Conservation (phyloP, 2,113 vertebrate genomes). For the Desmodus rotundus region DNA sequence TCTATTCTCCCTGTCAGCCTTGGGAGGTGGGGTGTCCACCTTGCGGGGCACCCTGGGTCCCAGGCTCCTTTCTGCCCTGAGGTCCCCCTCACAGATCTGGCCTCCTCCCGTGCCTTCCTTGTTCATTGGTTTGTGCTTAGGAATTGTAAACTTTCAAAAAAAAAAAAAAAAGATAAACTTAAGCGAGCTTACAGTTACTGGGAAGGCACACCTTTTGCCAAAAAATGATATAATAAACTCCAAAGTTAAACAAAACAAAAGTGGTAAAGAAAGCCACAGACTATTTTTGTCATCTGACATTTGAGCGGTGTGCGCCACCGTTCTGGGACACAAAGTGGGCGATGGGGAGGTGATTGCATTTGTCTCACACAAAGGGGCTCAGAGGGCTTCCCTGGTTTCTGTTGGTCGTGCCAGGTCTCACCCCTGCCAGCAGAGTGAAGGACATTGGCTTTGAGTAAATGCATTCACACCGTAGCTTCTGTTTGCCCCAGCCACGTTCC, state of each 20-base stretch:
- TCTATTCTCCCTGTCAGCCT: not conserved
- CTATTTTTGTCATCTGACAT: not conserved
- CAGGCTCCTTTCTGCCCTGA: not conserved
- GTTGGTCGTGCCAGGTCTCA: not conserved
- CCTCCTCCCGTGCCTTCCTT: not conserved
- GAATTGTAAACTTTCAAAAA: not conserved
- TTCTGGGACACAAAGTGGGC: not conserved
- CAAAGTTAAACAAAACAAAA: not conserved
- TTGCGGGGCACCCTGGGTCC: not conserved
- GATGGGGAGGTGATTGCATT: not conserved
- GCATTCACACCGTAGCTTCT: not conserved
- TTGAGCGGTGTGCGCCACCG: not conserved
- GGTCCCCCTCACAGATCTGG: accelerated
- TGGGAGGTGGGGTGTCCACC: no score
- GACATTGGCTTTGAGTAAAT: not conserved
- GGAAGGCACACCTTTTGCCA: not conserved
- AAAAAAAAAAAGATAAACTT: constrained; percentile 16
- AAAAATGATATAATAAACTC: constrained; percentile 14
- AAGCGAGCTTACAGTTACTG: constrained; percentile 29
- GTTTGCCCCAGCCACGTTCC: not conserved
- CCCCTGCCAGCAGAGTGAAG: not conserved
- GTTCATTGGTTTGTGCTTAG: constrained; percentile 7
- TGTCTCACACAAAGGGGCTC: not conserved
- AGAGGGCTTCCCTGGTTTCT: not conserved
- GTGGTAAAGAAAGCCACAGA: not conserved